phyloP scores from a whole-genome alignment of 2,113 vertebrate genomes.

The Nibea albiflora region DNA sequence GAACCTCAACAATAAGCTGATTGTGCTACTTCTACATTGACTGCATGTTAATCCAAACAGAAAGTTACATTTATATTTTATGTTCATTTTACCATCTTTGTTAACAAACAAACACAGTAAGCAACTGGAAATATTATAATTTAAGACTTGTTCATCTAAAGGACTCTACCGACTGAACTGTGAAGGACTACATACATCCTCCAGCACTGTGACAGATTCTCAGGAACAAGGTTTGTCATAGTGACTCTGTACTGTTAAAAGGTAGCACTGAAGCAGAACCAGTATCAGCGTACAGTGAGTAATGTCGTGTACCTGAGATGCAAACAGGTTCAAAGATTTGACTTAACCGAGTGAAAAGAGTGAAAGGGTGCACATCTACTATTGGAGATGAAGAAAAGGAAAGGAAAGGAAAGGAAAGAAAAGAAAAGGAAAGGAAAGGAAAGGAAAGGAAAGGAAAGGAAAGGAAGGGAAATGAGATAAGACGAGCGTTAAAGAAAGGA shows the following conservation, averaged over 20 bases:
- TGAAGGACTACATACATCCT: neutral
- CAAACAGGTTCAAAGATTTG: neutral
- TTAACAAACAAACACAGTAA: too few species aligned
- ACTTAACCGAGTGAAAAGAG: neutral
- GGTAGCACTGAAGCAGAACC: neutral
- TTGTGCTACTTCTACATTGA: neutral
- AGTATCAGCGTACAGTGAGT: neutral
- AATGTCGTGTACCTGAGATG: neutral
- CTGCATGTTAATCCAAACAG: neutral
- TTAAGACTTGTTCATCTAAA: too few species aligned
- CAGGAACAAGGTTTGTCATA: neutral
- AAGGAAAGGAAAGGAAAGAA: too few species aligned
- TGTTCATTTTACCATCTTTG: neutral
- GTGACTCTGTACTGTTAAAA: slow-evolving; percentile 11
- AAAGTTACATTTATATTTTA: neutral
- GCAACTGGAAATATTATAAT: too few species aligned
- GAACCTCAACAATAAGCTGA: neutral
- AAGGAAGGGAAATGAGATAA: neutral
- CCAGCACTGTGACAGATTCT: slow-evolving; percentile 8
- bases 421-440: too few species aligned
- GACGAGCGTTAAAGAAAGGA: neutral
- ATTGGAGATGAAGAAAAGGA: too few species aligned
- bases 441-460: too few species aligned
- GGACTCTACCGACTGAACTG: neutral
- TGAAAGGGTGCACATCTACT: neutral